Percentiles rank a stretch among this genome's conserved stretches.
Conservation (phyloP, 2,888 invertebrate species). For the Pseudanteris insignis region DNA sequence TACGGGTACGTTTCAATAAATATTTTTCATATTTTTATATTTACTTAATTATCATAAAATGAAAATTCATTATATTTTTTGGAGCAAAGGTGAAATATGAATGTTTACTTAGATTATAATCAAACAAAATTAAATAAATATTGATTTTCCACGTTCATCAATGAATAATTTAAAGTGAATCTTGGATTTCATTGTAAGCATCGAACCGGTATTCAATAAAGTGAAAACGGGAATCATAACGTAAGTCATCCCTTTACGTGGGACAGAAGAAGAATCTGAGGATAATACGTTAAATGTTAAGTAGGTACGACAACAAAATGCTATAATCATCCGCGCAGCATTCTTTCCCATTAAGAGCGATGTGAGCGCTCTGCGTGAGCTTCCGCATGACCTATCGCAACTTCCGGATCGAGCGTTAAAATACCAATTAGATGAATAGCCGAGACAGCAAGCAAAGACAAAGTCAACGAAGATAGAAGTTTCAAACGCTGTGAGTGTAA, state of each 20-base stretch:
- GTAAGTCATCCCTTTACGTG: not conserved
- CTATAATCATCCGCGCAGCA: conserved; percentile 4
- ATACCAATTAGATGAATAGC: conserved; percentile 1
- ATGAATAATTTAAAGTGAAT: too few relatives aligned
- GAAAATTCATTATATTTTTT: too few relatives aligned
- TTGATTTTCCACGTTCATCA: too few relatives aligned
- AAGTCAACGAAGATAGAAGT: not conserved
- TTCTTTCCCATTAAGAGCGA: conserved; percentile 5
- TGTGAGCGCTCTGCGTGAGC: not conserved
- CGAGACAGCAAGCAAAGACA: not conserved
- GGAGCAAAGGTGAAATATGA: too few relatives aligned
- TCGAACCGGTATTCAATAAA: too few relatives aligned
- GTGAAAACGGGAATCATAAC: too few relatives aligned
- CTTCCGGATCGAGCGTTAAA: conserved; percentile 4
- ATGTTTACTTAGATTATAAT: too few relatives aligned
- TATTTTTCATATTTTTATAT: too few relatives aligned
- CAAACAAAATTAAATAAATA: too few relatives aligned
- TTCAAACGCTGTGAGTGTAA: not conserved
- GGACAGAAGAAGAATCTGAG: not conserved
- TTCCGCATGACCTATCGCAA: conserved; percentile 7
- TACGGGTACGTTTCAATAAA: too few relatives aligned
- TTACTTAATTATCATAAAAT: too few relatives aligned
- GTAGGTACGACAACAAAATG: conserved; percentile 4
- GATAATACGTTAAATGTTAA: conserved; percentile 6
- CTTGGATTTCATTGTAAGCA: too few relatives aligned